Base-by-base conservation (phyloP, 1,140 invertebrate genomes). In the Brachionus rubens region DNA sequence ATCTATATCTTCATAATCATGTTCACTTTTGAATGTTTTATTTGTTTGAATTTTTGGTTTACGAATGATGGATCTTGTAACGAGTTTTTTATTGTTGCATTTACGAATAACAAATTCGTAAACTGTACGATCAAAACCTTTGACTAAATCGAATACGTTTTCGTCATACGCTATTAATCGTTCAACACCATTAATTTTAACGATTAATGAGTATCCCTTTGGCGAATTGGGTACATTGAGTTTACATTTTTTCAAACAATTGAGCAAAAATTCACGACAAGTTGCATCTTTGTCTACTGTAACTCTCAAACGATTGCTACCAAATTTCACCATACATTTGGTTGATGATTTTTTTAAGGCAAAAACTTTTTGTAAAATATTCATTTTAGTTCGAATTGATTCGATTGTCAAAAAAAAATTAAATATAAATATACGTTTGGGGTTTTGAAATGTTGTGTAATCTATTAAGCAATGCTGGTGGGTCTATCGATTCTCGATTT, bases 201-300 rank as follows among this genome's bases (percentile, higher is more conserved):
- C 28, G 9, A 40, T 36, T 59, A 59, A 59, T 33, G 33, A 33
- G 54, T 59, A 59, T 6, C 54, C 54, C 19, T 36, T 59, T 36
- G 54, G 54, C 16, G 54, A 36, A 59, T 59, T 59, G 28, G 36
- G 14, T 7, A 59, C 30, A 41, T 6, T 36, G 16, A 59, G 33
- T 33, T 59, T 59, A 19, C 54, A 59, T 33, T 59, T 59, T 19
- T 59, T 59, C 30, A 59, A 36, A 16, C 54, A 59, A 33, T 59
- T 59, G 14, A 19, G 7, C 3, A 59, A 14, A 2, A 59, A 59
- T 33, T 59, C 28, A 9, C 36, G 30, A 36, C 54, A 59, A 12
- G 26, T 16, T 4, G 19, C 10, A 1, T 59, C n/a, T 16, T 59
- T 40, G 28, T 59, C 54, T 9, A 59, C n/a, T 3, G 54, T 36